Percentiles rank a stretch among this genome's conserved stretches.
Conservation (phyloP, 2,113 vertebrate species). For the Eclectus roratus region DNA sequence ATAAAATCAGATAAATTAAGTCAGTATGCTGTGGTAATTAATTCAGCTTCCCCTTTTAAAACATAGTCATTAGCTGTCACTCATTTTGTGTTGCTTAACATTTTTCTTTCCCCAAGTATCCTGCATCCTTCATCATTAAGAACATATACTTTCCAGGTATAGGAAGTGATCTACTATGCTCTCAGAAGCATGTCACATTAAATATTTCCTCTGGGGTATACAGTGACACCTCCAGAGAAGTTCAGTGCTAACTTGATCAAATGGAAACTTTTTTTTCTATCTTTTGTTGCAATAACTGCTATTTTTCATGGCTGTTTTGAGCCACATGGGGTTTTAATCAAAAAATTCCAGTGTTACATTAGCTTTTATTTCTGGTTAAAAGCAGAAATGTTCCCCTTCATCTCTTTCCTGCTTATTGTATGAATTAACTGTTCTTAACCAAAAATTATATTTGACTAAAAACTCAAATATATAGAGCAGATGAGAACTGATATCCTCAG, state of each 20-base stretch:
- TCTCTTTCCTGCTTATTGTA: not conserved
- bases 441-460: not conserved
- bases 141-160: not conserved
- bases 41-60: slow-evolving; percentile 5
- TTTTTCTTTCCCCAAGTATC: not conserved
- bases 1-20: not conserved
- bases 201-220: not conserved
- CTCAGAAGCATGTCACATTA: not conserved
- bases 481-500: not conserved
- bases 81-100: not conserved
- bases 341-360: not conserved
- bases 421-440: not conserved
- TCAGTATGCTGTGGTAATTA: not conserved
- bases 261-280: not conserved
- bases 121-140: not conserved
- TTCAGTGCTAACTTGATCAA: not conserved
- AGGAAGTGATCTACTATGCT: not conserved
- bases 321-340: not conserved
- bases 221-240: not conserved
- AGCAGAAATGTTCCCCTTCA: not conserved
- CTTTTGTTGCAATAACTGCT: not conserved
- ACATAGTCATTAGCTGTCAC: not conserved
- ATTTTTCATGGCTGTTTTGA: not conserved
- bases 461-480: not conserved
- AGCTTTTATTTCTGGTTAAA: not conserved